A percentile compares a stretch with the other conserved stretches of the same genome.
phyloP scores from a whole-genome alignment of 37 sponge, comb jelly and placozoan genomes.

The Diacarnus erythraeanus region DNA sequence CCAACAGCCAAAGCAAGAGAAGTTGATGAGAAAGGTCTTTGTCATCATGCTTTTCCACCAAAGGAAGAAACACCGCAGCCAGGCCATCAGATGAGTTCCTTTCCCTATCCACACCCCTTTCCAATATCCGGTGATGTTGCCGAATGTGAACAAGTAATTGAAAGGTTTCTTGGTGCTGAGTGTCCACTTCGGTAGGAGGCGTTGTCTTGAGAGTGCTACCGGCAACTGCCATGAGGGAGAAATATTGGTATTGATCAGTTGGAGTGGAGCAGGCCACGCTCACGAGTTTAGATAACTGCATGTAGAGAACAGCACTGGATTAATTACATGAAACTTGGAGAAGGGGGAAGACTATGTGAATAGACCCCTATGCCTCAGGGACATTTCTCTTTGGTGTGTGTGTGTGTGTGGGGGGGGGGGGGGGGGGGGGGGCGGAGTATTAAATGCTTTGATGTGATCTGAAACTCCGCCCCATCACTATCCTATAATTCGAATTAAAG shows the following conservation, averaged over 20 bases:
- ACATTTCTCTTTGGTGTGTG: too few relatives aligned
- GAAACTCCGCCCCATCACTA: too few relatives aligned
- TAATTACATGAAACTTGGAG: constrained; percentile 8
- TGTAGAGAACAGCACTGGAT: too few relatives aligned
- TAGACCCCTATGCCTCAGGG: too few relatives aligned
- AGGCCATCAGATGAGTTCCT: neutral
- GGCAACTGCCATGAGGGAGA: constrained; percentile 6
- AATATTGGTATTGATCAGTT: constrained; percentile 4
- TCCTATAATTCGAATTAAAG: too few relatives aligned
- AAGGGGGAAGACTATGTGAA: too few relatives aligned
- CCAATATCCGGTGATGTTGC: neutral
- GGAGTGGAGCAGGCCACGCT: neutral
- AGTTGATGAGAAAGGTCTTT: neutral
- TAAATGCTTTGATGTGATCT: too few relatives aligned
- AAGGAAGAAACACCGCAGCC: constrained; percentile 5
- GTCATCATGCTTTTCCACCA: constrained; percentile 9
- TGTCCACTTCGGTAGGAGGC: neutral
- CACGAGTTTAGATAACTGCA: constrained; percentile 31
- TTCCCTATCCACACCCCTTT: neutral
- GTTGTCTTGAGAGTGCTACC: constrained; percentile 8
- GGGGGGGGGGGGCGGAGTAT: too few relatives aligned
- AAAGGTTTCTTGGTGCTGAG: constrained; percentile 5
- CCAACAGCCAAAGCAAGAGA: constrained; percentile 44
- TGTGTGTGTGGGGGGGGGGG: too few relatives aligned
- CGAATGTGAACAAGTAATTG: neutral